These are phyloP conservation scores for Nebria brevicollis DNA, from an alignment of 2,888 invertebrate species.

Conservation along the genomic window DNA sequence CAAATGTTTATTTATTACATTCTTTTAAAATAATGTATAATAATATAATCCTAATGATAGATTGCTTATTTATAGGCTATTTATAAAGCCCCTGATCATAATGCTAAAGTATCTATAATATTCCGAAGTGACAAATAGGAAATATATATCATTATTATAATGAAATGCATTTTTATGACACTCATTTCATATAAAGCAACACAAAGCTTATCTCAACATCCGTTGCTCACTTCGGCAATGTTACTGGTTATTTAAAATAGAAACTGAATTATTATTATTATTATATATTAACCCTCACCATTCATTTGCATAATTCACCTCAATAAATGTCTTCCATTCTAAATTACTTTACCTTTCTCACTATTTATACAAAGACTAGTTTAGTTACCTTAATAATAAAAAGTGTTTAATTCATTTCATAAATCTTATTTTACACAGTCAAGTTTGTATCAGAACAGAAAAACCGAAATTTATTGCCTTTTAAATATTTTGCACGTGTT, in stretches of 20 bases:
- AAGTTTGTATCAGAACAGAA: slow-evolving; percentile 2
- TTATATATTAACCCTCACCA: slow-evolving; percentile 17
- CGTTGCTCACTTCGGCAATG: slow-evolving; percentile 6
- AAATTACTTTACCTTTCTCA: slow-evolving; percentile 13
- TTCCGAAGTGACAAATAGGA: slow-evolving; percentile 28
- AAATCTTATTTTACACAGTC: slow-evolving; percentile 17
- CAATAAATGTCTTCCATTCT: slow-evolving; percentile 19
- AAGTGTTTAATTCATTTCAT: not conserved
- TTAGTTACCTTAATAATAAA: slow-evolving; percentile 3
- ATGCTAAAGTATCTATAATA: slow-evolving; percentile 31
- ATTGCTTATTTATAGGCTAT: slow-evolving; percentile 46
- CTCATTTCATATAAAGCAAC: not conserved
- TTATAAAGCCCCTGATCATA: slow-evolving; percentile 42
- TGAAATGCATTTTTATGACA: not conserved
- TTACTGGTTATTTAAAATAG: slow-evolving; percentile 16
- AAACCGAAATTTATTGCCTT: not conserved
- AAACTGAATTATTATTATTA: slow-evolving; percentile 20
- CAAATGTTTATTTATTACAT: slow-evolving; percentile 45
- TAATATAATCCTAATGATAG: slow-evolving; percentile 46
- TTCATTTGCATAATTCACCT: slow-evolving; percentile 2
- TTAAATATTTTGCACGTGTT: not conserved
- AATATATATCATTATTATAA: not conserved
- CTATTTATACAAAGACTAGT: slow-evolving; percentile 45
- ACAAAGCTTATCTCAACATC: not conserved
- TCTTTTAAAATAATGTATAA: slow-evolving; percentile 34